Conservation (phyloP, 2,888 invertebrate genomes). For the Leucophora obtusa region DNA sequence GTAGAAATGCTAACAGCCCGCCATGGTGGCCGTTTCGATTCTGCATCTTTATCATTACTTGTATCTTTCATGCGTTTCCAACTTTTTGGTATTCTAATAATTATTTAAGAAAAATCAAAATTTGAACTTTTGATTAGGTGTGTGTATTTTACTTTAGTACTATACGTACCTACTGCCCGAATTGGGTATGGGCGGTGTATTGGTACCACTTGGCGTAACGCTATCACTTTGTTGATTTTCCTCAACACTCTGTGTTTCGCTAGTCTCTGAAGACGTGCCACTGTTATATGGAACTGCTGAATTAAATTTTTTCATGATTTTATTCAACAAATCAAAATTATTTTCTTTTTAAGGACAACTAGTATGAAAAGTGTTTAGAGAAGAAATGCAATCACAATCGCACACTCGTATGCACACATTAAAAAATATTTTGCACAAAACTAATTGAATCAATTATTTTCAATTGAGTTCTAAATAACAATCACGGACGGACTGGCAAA, state of each 20-base stretch:
- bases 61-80: slow-evolving; percentile 76
- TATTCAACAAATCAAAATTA: slow-evolving; percentile 43
- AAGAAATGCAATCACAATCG: not conserved
- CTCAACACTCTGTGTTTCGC: slow-evolving; percentile 75
- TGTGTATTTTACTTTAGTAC: slow-evolving; percentile 5
- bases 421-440: slow-evolving; percentile 9
- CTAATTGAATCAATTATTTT: slow-evolving; percentile 60
- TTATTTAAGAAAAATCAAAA: not conserved
- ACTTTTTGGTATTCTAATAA: slow-evolving; percentile 71
- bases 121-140: not conserved
- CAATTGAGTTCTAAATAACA: slow-evolving; percentile 38
- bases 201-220: slow-evolving; percentile 45
- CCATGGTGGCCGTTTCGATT: slow-evolving; percentile 78
- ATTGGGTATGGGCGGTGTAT: slow-evolving; percentile 40
- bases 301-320: slow-evolving; percentile 65
- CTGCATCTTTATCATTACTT: slow-evolving; percentile 68
- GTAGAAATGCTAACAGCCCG: slow-evolving; percentile 76
- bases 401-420: not conserved
- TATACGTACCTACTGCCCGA: slow-evolving; percentile 54
- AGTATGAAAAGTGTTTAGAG: not conserved
- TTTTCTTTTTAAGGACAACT: slow-evolving; percentile 4
- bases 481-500: slow-evolving; percentile 24
- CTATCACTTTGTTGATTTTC: slow-evolving; percentile 67
- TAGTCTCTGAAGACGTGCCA: slow-evolving; percentile 76
- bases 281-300: slow-evolving; percentile 70